Evolutionary conservation across 1,140 invertebrate species (phyloP).

Genomic region (Streblospio benedicti): DNA sequence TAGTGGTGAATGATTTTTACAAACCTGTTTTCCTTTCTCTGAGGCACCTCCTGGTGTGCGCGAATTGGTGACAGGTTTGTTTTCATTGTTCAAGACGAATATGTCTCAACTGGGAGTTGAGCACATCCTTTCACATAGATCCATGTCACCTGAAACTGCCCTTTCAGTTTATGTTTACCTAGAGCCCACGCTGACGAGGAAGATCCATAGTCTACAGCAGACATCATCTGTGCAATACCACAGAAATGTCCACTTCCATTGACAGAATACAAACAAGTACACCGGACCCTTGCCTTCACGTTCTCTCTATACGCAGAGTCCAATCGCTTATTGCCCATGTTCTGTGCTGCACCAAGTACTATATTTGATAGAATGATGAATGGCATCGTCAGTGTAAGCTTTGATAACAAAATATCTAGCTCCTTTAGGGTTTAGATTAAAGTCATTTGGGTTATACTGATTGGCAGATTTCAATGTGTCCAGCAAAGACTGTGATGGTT

Average conservation of each 20-base stretch:
- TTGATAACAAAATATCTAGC: constrained; percentile 95
- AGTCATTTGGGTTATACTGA: constrained; percentile 89
- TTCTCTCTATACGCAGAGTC: constrained; percentile 85
- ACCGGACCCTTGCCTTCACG: constrained; percentile 67
- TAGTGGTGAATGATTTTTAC: constrained; percentile 79
- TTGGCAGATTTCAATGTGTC: constrained; percentile 85
- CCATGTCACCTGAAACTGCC: constrained; percentile 94
- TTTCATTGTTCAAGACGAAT: constrained; percentile 96
- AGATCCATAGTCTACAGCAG: constrained; percentile 73
- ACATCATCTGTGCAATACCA: constrained; percentile 96
- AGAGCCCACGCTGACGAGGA: constrained; percentile 55
- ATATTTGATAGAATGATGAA: constrained; percentile 96
- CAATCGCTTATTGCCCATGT: constrained; percentile 89
- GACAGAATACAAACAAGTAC: constrained; percentile 90
- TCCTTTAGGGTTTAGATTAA: constrained; percentile 75
- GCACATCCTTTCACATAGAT: constrained; percentile 97
- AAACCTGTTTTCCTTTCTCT: constrained; percentile 73
- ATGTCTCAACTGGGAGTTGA: constrained; percentile 66
- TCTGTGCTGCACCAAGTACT: constrained; percentile 98
- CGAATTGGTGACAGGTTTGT: constrained; percentile 96
- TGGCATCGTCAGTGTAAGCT: constrained; percentile 96
- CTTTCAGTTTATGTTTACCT: constrained; percentile 50
- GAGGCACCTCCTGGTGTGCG: constrained; percentile 94
- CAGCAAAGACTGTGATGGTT: constrained; percentile 54
- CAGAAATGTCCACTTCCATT: constrained; percentile 97